These are phyloP conservation scores for Andrena flavipes DNA, from an alignment of 2,888 invertebrate species.

Conservation along the genomic window DNA sequence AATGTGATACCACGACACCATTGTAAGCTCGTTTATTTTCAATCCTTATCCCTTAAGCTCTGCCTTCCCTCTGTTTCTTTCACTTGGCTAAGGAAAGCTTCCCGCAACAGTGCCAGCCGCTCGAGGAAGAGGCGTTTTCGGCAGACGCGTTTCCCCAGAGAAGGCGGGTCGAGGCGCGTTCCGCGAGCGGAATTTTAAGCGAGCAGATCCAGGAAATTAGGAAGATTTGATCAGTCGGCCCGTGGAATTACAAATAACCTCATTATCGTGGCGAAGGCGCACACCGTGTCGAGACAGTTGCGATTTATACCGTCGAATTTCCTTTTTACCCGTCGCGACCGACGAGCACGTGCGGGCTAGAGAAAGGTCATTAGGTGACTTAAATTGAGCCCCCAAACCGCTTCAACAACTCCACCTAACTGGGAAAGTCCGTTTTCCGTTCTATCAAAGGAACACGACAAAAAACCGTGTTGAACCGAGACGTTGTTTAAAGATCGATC, in stretches of 20 bases:
- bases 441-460: not conserved
- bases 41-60: conserved; percentile 35
- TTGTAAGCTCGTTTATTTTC: conserved; percentile 62
- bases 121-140: conserved; percentile 30
- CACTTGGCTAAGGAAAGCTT: conserved; percentile 39
- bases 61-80: conserved; percentile 18
- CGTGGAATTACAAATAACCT: conserved; percentile 80
- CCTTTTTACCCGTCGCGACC: conserved; percentile 57
- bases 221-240: conserved; percentile 78
- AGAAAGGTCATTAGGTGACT: conserved; percentile 60
- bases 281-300: conserved; percentile 37
- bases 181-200: conserved; percentile 76
- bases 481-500: not conserved
- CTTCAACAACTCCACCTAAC: conserved; percentile 5
- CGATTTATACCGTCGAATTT: conserved; percentile 73
- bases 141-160: conserved; percentile 11
- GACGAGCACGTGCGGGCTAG: conserved; percentile 6
- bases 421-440: not conserved
- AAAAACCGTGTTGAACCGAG: not conserved
- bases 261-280: conserved; percentile 70
- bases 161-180: conserved; percentile 33
- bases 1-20: conserved; percentile 31
- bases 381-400: conserved; percentile 49
- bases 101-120: conserved; percentile 48
- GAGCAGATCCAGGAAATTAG: conserved; percentile 78